A percentile compares a stretch with the other conserved stretches of the same genome.
These are phyloP conservation scores for Hippocampus abdominalis DNA, from an alignment of 2,113 vertebrate genomes.

Conservation along the genomic window DNA sequence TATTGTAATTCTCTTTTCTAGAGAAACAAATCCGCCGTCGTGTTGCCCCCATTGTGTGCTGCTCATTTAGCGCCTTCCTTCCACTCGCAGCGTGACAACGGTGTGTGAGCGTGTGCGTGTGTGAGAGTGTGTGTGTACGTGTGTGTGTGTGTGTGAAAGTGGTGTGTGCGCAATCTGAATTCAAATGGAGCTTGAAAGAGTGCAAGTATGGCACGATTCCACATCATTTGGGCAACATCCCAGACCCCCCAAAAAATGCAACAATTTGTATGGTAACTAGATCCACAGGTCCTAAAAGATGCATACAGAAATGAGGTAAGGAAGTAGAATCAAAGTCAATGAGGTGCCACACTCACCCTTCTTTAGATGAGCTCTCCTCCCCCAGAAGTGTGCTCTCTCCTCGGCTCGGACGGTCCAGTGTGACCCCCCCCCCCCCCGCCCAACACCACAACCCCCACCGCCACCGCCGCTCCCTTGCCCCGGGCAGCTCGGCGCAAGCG, in stretches of 20 bases:
- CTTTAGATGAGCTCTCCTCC: background rate
- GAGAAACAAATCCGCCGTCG: conserved; percentile 14
- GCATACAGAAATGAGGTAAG: background rate
- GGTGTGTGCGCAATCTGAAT: background rate
- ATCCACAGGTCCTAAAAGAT: background rate
- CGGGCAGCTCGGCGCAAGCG: background rate
- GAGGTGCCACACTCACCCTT: background rate
- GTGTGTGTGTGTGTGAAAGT: background rate
- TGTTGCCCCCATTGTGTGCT: conserved; percentile 62
- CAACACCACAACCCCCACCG: too few species aligned
- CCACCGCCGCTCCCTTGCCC: background rate
- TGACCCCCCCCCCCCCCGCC: background rate
- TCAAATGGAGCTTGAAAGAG: background rate
- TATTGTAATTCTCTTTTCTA: background rate
- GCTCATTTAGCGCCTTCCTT: conserved; percentile 55
- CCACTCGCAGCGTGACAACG: conserved; percentile 50
- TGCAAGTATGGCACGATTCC: background rate
- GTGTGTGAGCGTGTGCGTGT: conserved; percentile 31
- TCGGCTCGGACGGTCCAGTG: background rate
- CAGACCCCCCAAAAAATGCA: background rate
- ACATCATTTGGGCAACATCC: background rate
- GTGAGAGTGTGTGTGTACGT: conserved; percentile 8
- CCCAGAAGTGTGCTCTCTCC: background rate
- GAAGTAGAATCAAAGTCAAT: background rate
- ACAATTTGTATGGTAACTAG: background rate